A percentile compares a stretch with the other conserved stretches of the same genome.
Conservation (phyloP, 2,113 vertebrate species). For the Junco hyemalis region DNA sequence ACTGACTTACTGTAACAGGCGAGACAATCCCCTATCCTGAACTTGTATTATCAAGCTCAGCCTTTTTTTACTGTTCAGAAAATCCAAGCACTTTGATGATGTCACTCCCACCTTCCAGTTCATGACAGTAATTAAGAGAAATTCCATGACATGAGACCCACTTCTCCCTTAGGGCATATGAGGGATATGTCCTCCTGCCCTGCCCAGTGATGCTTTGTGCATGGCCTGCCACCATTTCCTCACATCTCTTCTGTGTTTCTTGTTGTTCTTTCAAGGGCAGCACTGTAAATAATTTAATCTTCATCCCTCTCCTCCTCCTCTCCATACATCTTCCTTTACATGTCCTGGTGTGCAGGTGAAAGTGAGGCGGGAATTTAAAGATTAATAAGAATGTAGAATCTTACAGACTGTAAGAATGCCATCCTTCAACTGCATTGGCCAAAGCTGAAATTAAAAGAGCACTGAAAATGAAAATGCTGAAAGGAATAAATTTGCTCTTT, state of each 20-base stretch:
- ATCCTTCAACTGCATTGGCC: neutral
- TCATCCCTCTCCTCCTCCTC: neutral
- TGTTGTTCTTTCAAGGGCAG: neutral
- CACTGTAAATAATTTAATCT: neutral
- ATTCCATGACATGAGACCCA: neutral
- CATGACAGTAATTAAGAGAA: neutral
- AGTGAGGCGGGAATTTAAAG: neutral
- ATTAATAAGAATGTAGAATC: too few species aligned
- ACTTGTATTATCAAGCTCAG: neutral
- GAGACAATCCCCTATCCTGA: neutral
- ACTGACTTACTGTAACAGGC: neutral
- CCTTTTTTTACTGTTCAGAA: neutral
- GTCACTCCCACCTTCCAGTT: neutral
- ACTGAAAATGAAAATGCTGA: neutral
- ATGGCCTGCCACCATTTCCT: neutral
- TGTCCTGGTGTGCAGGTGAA: neutral
- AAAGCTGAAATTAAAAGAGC: neutral
- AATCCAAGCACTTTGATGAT: neutral
- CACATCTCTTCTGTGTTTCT: neutral
- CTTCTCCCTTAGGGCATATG: neutral
- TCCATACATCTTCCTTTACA: neutral
- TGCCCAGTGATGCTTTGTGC: neutral
- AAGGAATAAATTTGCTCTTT: neutral
- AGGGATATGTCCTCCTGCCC: accelerated
- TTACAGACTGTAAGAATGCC: neutral